Percentiles rank a stretch among this genome's conserved stretches.
phyloP scores from a whole-genome alignment of 92 coral and sea anemone genomes.

The Bergia sp. region DNA sequence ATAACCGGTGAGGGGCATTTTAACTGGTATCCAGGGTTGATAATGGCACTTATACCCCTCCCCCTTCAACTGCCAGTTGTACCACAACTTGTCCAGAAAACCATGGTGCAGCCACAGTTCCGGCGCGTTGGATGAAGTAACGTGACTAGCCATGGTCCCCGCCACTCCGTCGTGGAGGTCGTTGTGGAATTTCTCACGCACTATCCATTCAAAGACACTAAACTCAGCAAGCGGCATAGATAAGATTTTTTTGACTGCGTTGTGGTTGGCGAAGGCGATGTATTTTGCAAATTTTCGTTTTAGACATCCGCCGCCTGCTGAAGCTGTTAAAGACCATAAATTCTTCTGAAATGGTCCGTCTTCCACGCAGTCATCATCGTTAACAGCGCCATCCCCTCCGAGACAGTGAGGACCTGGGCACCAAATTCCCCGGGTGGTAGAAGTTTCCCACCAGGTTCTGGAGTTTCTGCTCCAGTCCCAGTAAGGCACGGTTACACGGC shows the following conservation, averaged over 20 bases:
- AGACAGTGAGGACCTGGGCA: conserved; percentile 54
- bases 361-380: conserved; percentile 53
- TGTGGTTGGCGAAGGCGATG: conserved; percentile 31
- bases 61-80: conserved; percentile 69
- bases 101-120: conserved; percentile 89
- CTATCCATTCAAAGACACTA: conserved; percentile 51
- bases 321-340: conserved; percentile 51
- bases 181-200: conserved; percentile 68
- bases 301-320: conserved; percentile 69
- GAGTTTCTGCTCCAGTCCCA: conserved; percentile 66
- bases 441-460: conserved; percentile 52
- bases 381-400: conserved; percentile 53
- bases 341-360: conserved; percentile 66
- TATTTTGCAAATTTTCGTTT: conserved; percentile 53
- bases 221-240: conserved; percentile 49
- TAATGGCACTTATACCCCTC: conserved; percentile 56
- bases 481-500: conserved; percentile 60
- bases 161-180: conserved; percentile 77
- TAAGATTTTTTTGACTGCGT: conserved; percentile 36
- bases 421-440: conserved; percentile 43
- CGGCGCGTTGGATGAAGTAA: conserved; percentile 71
- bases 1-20: conserved; percentile 68
- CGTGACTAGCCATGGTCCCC: conserved; percentile 61
- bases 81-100: conserved; percentile 89
- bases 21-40: conserved; percentile 43